phyloP scores from a whole-genome alignment of 2,113 vertebrate genomes.

The Chrysochloris asiatica region DNA sequence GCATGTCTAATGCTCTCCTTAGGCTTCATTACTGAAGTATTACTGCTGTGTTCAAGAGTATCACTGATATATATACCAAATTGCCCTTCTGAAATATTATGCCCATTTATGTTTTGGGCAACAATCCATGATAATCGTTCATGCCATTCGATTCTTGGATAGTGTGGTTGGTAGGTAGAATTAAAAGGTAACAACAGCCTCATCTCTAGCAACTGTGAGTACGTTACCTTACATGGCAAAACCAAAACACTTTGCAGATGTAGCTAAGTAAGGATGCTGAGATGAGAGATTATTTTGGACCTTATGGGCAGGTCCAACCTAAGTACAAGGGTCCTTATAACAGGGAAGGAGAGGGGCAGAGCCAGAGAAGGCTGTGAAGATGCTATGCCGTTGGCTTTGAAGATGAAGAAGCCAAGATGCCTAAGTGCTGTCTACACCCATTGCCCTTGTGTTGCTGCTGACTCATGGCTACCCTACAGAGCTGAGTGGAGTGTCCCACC shows the following conservation, averaged over 20 bases:
- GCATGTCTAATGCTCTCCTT: neutral
- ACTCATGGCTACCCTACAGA: neutral
- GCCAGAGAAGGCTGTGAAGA: neutral
- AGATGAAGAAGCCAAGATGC: neutral
- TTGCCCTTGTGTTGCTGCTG: neutral
- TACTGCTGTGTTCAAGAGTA: neutral
- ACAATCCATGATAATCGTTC: neutral
- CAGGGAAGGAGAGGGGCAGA: neutral
- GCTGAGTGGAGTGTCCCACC: neutral
- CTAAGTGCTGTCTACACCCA: neutral
- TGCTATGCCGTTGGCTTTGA: neutral
- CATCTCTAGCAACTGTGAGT: neutral
- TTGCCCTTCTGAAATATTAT: neutral
- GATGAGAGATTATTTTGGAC: neutral
- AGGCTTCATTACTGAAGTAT: neutral
- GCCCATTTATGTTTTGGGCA: neutral
- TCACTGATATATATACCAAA: neutral
- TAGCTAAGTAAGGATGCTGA: neutral
- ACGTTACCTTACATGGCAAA: neutral
- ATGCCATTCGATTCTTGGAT: neutral
- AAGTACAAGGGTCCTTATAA: neutral
- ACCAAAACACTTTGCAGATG: neutral
- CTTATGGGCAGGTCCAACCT: neutral
- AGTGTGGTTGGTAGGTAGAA: slow-evolving; percentile 7
- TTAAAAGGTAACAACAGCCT: neutral